These are phyloP conservation scores for Schrankia costaestrigalis DNA, from an alignment of 2,888 invertebrate genomes.

Conservation along the genomic window DNA sequence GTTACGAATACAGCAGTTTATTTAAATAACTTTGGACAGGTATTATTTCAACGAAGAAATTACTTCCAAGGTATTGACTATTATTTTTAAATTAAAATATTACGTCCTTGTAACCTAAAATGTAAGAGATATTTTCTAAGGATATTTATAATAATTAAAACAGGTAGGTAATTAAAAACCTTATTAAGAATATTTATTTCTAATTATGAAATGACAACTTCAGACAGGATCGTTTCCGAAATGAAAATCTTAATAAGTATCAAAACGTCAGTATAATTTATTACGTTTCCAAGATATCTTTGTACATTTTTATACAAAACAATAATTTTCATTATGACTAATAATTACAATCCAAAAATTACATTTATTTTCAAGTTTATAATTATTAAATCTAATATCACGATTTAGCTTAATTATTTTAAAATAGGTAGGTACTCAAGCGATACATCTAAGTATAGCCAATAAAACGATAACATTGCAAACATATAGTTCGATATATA, in stretches of 20 bases:
- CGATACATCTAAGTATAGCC: slow-evolving; percentile 59
- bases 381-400: slow-evolving; percentile 79
- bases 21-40: too few species aligned
- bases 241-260: slow-evolving; percentile 70
- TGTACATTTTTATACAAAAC: slow-evolving; percentile 80
- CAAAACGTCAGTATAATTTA: slow-evolving; percentile 81
- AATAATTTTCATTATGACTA: slow-evolving; percentile 76
- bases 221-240: slow-evolving; percentile 28
- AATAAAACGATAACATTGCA: slow-evolving; percentile 65
- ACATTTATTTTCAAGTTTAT: slow-evolving; percentile 77
- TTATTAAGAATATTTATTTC: slow-evolving; percentile 26
- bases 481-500: slow-evolving; percentile 51
- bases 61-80: background rate
- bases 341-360: slow-evolving; percentile 80
- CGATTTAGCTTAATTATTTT: slow-evolving; percentile 78
- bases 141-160: slow-evolving; percentile 13
- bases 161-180: slow-evolving; percentile 16
- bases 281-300: slow-evolving; percentile 77
- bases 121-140: slow-evolving; percentile 2
- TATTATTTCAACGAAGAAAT: background rate
- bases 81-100: slow-evolving; percentile 6
- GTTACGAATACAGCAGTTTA: too few species aligned
- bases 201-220: slow-evolving; percentile 19
- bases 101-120: background rate
- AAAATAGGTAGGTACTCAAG: slow-evolving; percentile 71